A percentile compares a stretch with the other conserved stretches of the same genome.
phyloP scores from a whole-genome alignment of 30 jellyfish, hydroid and myxozoan genomes.

The Sanderia malayensis region DNA sequence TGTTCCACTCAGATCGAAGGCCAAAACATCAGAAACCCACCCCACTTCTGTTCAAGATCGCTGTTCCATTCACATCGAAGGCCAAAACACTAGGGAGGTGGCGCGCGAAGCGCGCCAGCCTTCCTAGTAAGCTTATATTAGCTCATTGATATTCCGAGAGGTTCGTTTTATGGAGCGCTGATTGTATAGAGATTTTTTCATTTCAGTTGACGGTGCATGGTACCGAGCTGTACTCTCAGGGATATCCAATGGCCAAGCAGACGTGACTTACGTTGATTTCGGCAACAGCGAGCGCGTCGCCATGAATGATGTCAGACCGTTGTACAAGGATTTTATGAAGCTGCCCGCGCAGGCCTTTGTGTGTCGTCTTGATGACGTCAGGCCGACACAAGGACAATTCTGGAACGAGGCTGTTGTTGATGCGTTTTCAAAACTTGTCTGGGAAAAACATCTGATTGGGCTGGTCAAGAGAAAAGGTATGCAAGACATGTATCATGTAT shows the following conservation, averaged over 20 bases:
- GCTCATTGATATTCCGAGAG: no score
- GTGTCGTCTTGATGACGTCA: slow-evolving; percentile 63
- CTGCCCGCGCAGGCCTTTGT: slow-evolving; percentile 83
- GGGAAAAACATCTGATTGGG: slow-evolving; percentile 79
- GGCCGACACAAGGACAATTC: slow-evolving; percentile 17
- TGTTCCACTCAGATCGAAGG: no score
- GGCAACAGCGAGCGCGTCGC: slow-evolving; percentile 70
- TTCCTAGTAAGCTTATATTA: no score
- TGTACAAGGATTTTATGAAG: slow-evolving; percentile 51
- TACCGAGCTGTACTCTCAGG: slow-evolving; percentile 63
- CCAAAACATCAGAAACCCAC: no score
- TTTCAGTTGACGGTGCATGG: slow-evolving; percentile 71
- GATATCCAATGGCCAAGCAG: slow-evolving; percentile 22
- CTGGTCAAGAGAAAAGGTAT: slow-evolving; percentile 58
- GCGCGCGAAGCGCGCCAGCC: no score
- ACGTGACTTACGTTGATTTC: slow-evolving; percentile 68
- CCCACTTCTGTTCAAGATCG: no score
- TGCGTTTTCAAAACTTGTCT: slow-evolving; percentile 49
- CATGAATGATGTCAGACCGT: slow-evolving; percentile 35
- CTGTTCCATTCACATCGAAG: no score
- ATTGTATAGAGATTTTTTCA: no score
- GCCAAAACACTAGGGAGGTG: no score
- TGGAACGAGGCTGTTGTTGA: slow-evolving; percentile 41
- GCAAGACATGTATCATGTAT: no score
- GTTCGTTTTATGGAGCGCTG: no score